Percentiles rank a stretch among this genome's conserved stretches.
Evolutionary conservation across 2,113 vertebrate genomes (phyloP).

Genomic region (Onychostoma macrolepis): DNA sequence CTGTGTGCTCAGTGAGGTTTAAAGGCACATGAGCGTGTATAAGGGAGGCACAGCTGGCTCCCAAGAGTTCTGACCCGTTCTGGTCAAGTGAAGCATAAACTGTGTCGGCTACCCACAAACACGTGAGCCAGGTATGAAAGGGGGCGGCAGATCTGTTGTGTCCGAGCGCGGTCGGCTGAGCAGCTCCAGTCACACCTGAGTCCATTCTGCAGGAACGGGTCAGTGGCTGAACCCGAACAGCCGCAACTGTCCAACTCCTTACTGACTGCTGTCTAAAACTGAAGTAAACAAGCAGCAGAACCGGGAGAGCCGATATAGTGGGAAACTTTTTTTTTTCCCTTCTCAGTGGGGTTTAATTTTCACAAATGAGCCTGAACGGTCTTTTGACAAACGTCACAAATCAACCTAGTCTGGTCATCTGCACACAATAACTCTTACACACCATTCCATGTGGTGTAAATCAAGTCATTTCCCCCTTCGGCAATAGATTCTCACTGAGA

Average conservation of each 20-base stretch:
- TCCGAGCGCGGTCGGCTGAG: constrained; percentile 13
- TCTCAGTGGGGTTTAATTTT: constrained; percentile 33
- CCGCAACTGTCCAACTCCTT: constrained; percentile 1
- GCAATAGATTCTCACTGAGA: constrained; percentile 22
- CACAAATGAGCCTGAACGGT: constrained; percentile 22
- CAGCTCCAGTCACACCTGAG: constrained; percentile 34
- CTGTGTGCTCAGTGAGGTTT: constrained; percentile 40
- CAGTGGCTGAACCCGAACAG: background rate
- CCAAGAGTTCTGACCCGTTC: constrained; percentile 32
- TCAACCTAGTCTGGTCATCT: constrained; percentile 10
- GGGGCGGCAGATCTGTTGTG: constrained; percentile 25
- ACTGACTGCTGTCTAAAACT: background rate
- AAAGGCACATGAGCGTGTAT: constrained; percentile 30
- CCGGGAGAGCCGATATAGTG: background rate
- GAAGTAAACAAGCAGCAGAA: constrained; percentile 20
- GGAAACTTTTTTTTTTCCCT: background rate
- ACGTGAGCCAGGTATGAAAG: constrained; percentile 4
- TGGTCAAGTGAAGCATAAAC: constrained; percentile 39
- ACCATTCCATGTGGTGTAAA: constrained; percentile 20
- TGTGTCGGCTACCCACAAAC: constrained; percentile 5
- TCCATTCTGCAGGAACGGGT: constrained; percentile 18
- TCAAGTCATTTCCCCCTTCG: constrained; percentile 18
- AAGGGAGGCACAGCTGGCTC: constrained; percentile 42
- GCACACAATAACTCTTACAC: constrained; percentile 35
- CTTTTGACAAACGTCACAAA: constrained; percentile 26